A percentile compares a stretch with the other conserved stretches of the same genome.
Evolutionary conservation across 1,140 invertebrate species (phyloP).

Genomic region (Drosophila kepulauana): DNA sequence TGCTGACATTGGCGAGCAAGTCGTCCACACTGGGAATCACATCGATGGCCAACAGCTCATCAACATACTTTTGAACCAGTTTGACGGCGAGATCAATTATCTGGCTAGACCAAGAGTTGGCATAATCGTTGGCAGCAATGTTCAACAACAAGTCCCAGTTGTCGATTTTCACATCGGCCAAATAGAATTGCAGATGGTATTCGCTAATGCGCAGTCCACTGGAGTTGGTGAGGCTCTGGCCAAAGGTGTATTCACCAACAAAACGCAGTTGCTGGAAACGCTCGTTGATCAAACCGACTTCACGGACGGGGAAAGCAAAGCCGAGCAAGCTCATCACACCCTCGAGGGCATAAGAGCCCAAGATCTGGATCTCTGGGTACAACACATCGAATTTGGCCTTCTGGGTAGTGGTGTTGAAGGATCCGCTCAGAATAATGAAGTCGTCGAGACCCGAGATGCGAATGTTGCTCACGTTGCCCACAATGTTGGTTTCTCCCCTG

Average conservation of each 20-base stretch:
- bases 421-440: slow-evolving; percentile 51
- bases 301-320: not conserved
- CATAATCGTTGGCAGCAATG: slow-evolving; percentile 62
- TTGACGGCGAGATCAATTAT: slow-evolving; percentile 20
- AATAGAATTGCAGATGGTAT: slow-evolving; percentile 52
- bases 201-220: slow-evolving; percentile 53
- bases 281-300: slow-evolving; percentile 59
- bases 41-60: slow-evolving; percentile 25
- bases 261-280: slow-evolving; percentile 60
- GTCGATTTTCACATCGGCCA: slow-evolving; percentile 50
- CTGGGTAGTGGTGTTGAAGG: slow-evolving; percentile 44
- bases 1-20: slow-evolving; percentile 35
- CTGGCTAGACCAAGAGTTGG: slow-evolving; percentile 33
- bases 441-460: slow-evolving; percentile 57
- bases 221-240: slow-evolving; percentile 35
- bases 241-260: slow-evolving; percentile 58
- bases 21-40: slow-evolving; percentile 48
- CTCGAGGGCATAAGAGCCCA: slow-evolving; percentile 55
- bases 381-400: slow-evolving; percentile 58
- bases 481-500: slow-evolving; percentile 37
- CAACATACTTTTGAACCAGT: slow-evolving; percentile 51
- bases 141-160: slow-evolving; percentile 69
- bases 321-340: slow-evolving; percentile 4
- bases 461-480: slow-evolving; percentile 63
- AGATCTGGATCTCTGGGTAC: slow-evolving; percentile 55